phyloP scores from a whole-genome alignment of 2,797 vertebrate species.

The Poliocrania exsul region DNA sequence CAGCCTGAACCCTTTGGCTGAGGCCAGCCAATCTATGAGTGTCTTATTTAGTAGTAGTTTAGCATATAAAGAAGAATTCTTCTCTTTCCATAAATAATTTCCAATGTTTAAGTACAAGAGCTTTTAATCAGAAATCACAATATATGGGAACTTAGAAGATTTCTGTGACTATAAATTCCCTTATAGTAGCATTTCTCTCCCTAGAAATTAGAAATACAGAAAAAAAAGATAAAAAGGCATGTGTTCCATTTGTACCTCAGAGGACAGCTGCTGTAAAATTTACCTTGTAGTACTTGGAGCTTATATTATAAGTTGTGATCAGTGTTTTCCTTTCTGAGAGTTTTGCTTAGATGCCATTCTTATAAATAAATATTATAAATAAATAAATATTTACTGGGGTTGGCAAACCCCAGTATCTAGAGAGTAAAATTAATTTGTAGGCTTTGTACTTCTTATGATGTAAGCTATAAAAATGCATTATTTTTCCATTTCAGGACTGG shows the following conservation, averaged over 20 bases:
- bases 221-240: background rate
- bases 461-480: background rate
- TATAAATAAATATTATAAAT: background rate
- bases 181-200: background rate
- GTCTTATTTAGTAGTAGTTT: background rate
- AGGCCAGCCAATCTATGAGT: background rate
- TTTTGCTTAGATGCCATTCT: background rate
- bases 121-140: background rate
- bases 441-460: background rate
- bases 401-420: background rate
- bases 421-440: background rate
- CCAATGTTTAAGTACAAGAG: background rate
- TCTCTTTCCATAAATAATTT: conserved; percentile 4
- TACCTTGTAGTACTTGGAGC: background rate
- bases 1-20: background rate
- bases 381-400: background rate
- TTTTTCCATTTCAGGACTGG: background rate
- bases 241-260: rapidly evolving
- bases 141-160: background rate
- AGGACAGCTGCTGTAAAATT: background rate
- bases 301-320: background rate
- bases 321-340: background rate
- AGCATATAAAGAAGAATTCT: background rate
- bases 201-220: background rate
- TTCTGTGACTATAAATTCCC: background rate